Percentiles rank a stretch among this genome's conserved stretches.
Conservation (phyloP, 2,113 vertebrate species). For the Anguilla rostrata region DNA sequence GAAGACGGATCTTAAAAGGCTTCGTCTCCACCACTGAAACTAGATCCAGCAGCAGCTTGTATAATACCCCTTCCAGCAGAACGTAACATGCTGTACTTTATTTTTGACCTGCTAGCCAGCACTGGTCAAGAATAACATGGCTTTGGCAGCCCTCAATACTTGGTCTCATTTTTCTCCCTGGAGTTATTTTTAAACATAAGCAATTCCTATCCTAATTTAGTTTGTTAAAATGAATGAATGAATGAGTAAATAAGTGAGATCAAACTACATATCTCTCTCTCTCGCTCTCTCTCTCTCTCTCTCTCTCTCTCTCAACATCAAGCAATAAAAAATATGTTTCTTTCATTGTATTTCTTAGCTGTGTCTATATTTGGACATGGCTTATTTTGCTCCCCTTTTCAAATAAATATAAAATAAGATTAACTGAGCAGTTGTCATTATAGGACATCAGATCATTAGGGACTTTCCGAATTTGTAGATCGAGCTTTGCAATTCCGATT, state of each 20-base stretch:
- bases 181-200: slow-evolving; percentile 5
- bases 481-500: too few species aligned
- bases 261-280: not conserved
- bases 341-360: not conserved
- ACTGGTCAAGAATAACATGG: not conserved
- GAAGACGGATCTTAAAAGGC: not conserved
- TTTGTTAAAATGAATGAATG: slow-evolving; percentile 2
- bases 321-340: not conserved
- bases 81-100: not conserved
- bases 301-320: not conserved
- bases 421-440: not conserved
- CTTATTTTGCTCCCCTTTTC: not conserved
- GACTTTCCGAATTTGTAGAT: not conserved
- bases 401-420: not conserved
- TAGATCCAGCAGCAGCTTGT: not conserved
- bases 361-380: not conserved
- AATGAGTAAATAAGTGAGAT: not conserved
- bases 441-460: not conserved
- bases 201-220: not conserved
- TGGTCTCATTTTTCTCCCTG: not conserved
- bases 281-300: not conserved
- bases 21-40: not conserved
- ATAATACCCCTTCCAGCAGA: not conserved
- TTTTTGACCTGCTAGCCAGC: not conserved
- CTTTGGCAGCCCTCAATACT: slow-evolving; percentile 5